Base-by-base conservation (phyloP, 2,888 invertebrate species). In the Globia sparganii region DNA sequence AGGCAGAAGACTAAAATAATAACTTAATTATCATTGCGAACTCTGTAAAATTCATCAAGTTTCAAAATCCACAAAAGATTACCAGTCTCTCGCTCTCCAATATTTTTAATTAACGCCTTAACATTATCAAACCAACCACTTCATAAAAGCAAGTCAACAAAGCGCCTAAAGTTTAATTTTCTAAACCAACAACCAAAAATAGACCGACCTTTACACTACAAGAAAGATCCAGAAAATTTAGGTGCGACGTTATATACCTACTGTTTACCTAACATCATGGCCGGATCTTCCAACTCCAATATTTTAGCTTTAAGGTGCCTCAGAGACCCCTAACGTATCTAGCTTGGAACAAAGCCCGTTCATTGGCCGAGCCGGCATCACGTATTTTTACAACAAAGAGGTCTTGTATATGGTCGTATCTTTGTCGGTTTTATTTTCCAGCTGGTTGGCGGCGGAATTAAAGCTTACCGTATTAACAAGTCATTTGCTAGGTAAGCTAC, bases 271-370 rank as follows among this genome's bases (percentile, higher is more conserved):
- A 79, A 71, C 80, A 74, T 75, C 74, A 76, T 77, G 62, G 72
- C 31, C n/a, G 72, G 59, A 77, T 81, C 65, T 70, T 75, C 81
- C 66, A 77, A 79, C 86, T 84, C 66, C 65, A 75, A 49, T 75
- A 86, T 87, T 86, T 84, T 66, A 86, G 78, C 64, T 87, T 87
- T 87, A 87, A 71, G 78, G 64, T 28, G 56, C 86, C 86, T 86
- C 53, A 1, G 86, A 87, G 86, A 87, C 87, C 80, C n/a, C 70
- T 83, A 70, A 80, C 84, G 59, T 70, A 79, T 80, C 86, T 84
- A 81, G 76, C 58, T 64, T 64, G 46, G 72, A 73, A 69, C 69
- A 76, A 78, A 80, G 67, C 72, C 59, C 59, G 65, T 70, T 62
- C 86, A 87, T 86, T 86, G 87, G 80, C 66, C 71, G 75, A 72